Conservation (phyloP, 2,113 vertebrate species). For the Channa argus region DNA sequence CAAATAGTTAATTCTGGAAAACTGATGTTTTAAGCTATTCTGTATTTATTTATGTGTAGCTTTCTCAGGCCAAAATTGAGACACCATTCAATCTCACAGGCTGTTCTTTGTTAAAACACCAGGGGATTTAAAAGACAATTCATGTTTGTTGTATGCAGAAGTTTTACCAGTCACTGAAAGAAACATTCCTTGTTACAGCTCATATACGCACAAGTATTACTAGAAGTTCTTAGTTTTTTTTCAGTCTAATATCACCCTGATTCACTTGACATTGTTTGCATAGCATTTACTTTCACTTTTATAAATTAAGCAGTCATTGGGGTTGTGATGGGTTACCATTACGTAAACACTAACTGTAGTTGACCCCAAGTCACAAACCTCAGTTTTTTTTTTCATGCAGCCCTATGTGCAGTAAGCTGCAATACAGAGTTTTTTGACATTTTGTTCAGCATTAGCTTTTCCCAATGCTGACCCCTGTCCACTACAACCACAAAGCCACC, state of each 20-base stretch:
- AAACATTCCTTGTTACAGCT: conserved; percentile 79
- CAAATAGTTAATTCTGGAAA: conserved; percentile 40
- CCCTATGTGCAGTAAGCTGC: too few species aligned
- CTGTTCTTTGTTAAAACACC: conserved; percentile 33
- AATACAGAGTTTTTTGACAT: too few species aligned
- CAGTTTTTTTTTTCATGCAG: background rate
- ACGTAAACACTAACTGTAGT: background rate
- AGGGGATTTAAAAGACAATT: background rate
- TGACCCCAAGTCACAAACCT: background rate
- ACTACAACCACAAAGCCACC: too few species aligned
- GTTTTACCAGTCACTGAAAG: conserved; percentile 32
- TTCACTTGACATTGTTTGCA: conserved; percentile 20
- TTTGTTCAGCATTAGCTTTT: too few species aligned
- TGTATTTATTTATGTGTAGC: conserved; percentile 22
- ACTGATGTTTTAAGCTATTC: conserved; percentile 1
- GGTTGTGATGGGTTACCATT: conserved; percentile 1
- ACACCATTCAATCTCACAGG: conserved; percentile 32
- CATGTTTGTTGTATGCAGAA: background rate
- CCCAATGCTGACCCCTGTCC: too few species aligned
- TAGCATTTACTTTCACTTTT: conserved; percentile 23
- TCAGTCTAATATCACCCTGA: conserved; percentile 5
- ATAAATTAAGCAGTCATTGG: conserved; percentile 2
- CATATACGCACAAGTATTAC: conserved; percentile 62
- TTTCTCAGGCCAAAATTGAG: conserved; percentile 36
- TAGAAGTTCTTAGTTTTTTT: conserved; percentile 10